Percentiles rank a stretch among this genome's conserved stretches.
These are phyloP conservation scores for Drosophila ficusphila DNA, from an alignment of 1,140 invertebrate genomes.

Conservation along the genomic window DNA sequence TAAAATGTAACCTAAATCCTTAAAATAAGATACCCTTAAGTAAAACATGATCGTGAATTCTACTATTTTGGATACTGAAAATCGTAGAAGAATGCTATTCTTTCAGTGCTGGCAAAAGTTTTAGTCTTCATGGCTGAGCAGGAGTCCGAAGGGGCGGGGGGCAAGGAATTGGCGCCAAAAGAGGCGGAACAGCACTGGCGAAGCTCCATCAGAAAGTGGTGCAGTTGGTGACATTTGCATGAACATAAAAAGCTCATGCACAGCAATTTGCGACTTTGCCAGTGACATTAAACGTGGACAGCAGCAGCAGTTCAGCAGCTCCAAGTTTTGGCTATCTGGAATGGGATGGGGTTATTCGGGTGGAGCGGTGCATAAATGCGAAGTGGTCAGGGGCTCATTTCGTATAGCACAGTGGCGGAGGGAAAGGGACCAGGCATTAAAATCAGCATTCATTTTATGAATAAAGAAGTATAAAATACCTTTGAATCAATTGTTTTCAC, in stretches of 20 bases:
- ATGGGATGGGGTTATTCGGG: neutral
- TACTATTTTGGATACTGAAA: no score
- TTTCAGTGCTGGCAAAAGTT: conserved; percentile 31
- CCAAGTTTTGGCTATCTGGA: conserved; percentile 26
- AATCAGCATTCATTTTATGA: no score
- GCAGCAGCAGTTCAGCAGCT: conserved; percentile 33
- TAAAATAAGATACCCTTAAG: no score
- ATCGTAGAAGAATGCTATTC: neutral
- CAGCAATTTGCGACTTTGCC: conserved; percentile 82
- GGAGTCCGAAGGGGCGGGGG: neutral
- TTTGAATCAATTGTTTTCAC: no score
- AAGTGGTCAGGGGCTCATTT: conserved; percentile 21
- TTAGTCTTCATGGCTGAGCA: conserved; percentile 32
- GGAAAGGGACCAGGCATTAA: neutral
- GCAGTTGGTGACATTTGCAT: conserved; percentile 82
- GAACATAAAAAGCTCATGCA: conserved; percentile 83
- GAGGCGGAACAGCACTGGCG: conserved; percentile 23
- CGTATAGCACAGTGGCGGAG: neutral
- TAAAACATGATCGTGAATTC: no score
- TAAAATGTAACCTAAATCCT: no score
- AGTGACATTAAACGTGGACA: conserved; percentile 81
- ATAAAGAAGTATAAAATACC: no score
- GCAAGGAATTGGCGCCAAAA: neutral
- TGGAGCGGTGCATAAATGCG: neutral
- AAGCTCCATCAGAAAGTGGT: conserved; percentile 60